Base-by-base conservation (phyloP, 2,888 invertebrate genomes). In the Xanthia togata region DNA sequence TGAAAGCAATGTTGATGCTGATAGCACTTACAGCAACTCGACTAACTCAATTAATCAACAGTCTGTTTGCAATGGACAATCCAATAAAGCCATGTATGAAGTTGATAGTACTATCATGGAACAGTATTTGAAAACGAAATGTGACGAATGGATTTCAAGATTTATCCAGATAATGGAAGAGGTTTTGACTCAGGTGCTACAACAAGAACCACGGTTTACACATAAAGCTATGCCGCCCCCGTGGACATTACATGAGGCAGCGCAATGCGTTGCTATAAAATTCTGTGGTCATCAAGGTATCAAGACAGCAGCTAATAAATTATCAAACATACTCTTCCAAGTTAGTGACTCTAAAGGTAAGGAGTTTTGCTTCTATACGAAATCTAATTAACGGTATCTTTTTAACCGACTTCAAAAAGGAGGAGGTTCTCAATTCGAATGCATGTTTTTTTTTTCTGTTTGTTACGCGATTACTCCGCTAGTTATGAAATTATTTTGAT, bases 131-230 rank as follows among this genome's bases (percentile, higher is more conserved):
- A 90, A 67, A 85, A 88, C 84, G 60, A 92, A 93, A 82, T 88
- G 89, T 57, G 95, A 96, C 57, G 95, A 96, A 85, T 96, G 95
- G 95, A 88, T 95, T 12, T 93, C 94, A 50, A 92, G 94, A 75
- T 96, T 94, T 81, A 87, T 92, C 26, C 95, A 96, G 88, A 94
- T 95, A 89, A 96, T 96, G 95, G 96, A 96, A 86, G 95, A 96
- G 76, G 93, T 91, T 14, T 82, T 96, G 47, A 90, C 91, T 53
- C 92, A 93, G 78, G 88, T 95, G 55, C 87, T 96, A 74, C 90
- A 91, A 31, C 90, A 89, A 77, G 90, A 93, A 38, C 88, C 92
- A 1, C 63, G 81, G 2, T 91, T 88, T 81, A 71, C 81, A 47
- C 82, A 90, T 62, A 85, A 80, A 31, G 81, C 85, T 17, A 85